These are phyloP conservation scores for Acleris literana DNA, from an alignment of 2,888 invertebrate species.

Conservation along the genomic window DNA sequence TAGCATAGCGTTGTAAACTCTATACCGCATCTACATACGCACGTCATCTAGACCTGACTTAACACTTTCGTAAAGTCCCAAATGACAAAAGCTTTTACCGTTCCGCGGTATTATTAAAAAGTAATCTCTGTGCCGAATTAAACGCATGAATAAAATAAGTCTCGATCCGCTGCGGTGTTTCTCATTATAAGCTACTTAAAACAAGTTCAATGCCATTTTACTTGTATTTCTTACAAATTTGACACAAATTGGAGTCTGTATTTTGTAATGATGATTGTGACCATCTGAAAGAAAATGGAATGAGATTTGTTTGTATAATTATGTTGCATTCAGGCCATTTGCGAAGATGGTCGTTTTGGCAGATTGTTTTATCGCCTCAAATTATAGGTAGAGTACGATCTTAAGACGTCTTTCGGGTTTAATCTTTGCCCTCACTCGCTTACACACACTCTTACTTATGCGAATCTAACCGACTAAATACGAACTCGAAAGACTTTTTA, in stretches of 20 bases:
- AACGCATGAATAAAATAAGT: constrained; percentile 15
- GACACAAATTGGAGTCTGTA: too few relatives aligned
- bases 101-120: constrained; percentile 23
- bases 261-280: background rate
- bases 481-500: too few relatives aligned
- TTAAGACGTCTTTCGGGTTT: too few relatives aligned
- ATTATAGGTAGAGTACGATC: too few relatives aligned
- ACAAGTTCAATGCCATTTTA: background rate
- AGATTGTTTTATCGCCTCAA: too few relatives aligned
- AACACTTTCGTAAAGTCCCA: constrained; percentile 4
- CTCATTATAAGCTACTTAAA: background rate
- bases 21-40: background rate
- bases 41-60: background rate
- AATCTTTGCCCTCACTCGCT: too few relatives aligned
- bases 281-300: background rate
- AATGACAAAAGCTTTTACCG: constrained; percentile 29
- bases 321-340: constrained; percentile 19
- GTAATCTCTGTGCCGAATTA: constrained; percentile 27
- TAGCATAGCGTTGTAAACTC: too few relatives aligned
- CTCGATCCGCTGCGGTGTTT: constrained; percentile 11
- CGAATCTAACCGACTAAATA: too few relatives aligned
- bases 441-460: too few relatives aligned
- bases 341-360: too few relatives aligned
- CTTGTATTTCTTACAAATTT: too few relatives aligned
- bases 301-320: constrained; percentile 13